phyloP scores from a whole-genome alignment of 1,140 invertebrate genomes.

The Ctenoplectra terminalis region DNA sequence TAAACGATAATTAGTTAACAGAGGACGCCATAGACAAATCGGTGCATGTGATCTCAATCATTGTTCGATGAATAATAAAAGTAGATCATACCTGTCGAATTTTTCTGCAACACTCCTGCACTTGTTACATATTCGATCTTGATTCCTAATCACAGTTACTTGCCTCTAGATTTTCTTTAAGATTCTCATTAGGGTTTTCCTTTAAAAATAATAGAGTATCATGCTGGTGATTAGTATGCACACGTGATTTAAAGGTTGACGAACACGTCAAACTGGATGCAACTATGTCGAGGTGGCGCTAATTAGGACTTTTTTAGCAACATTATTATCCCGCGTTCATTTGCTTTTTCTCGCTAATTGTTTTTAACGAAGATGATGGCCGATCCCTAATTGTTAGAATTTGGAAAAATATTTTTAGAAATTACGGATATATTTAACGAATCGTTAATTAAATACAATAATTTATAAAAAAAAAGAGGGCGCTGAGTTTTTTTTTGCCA shows the following conservation, averaged over 20 bases:
- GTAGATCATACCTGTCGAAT: not conserved
- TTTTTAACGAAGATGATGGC: not conserved
- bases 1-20: not conserved
- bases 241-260: not conserved
- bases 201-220: not conserved
- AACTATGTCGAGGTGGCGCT: constrained; percentile 6
- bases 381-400: not conserved
- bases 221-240: not conserved
- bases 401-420: not conserved
- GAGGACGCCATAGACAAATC: not conserved
- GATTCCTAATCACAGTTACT: not conserved
- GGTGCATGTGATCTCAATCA: not conserved
- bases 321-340: not conserved
- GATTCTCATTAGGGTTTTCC: not conserved
- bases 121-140: not conserved
- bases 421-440: not conserved
- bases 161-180: not conserved
- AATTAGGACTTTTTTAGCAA: not conserved
- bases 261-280: not conserved
- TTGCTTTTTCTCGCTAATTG: not conserved
- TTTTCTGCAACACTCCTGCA: not conserved
- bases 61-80: not conserved
- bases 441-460: not conserved
- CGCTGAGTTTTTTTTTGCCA: not conserved
- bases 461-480: not conserved